Evolutionary conservation across 2,888 invertebrate genomes (phyloP).

Genomic region (Desoria tigrina): DNA sequence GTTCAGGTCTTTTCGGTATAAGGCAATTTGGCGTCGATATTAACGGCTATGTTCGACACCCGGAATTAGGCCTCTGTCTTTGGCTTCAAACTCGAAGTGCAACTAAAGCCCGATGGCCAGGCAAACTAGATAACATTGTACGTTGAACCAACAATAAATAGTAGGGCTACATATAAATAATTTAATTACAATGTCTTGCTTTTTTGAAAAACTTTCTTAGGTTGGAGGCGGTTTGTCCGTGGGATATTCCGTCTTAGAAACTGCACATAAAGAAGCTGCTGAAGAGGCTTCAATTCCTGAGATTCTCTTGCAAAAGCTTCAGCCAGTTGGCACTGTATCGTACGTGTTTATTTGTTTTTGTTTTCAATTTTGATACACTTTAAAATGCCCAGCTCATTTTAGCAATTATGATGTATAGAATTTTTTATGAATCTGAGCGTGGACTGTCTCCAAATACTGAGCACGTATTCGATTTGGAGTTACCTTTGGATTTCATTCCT

Average conservation of each 20-base stretch:
- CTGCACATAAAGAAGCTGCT: conserved; percentile 87
- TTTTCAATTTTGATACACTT: not conserved
- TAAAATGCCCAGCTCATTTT: too few relatives aligned
- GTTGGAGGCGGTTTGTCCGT: conserved; percentile 88
- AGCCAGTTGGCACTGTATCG: conserved; percentile 80
- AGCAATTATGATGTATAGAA: conserved; percentile 59
- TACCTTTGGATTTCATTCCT: conserved; percentile 87
- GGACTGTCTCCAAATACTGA: conserved; percentile 93
- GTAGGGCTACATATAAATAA: conserved; percentile 31
- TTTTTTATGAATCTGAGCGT: conserved; percentile 88
- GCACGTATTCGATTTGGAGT: conserved; percentile 88
- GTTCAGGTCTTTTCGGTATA: conserved; percentile 78
- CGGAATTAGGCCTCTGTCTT: conserved; percentile 79
- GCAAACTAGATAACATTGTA: conserved; percentile 92
- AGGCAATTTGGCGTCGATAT: conserved; percentile 93
- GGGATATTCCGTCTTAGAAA: conserved; percentile 80
- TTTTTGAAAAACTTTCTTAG: too few relatives aligned
- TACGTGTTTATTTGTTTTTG: conserved; percentile 60
- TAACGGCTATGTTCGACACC: conserved; percentile 86
- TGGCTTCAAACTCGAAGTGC: conserved; percentile 90
- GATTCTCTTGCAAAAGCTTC: conserved; percentile 72
- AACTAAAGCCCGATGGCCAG: conserved; percentile 93
- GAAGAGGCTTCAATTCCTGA: conserved; percentile 90
- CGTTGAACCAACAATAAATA: conserved; percentile 23
- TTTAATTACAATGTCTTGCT: conserved; percentile 26